Conservation (phyloP, 2,797 vertebrate species). For the Hydrocynus forskahlii region DNA sequence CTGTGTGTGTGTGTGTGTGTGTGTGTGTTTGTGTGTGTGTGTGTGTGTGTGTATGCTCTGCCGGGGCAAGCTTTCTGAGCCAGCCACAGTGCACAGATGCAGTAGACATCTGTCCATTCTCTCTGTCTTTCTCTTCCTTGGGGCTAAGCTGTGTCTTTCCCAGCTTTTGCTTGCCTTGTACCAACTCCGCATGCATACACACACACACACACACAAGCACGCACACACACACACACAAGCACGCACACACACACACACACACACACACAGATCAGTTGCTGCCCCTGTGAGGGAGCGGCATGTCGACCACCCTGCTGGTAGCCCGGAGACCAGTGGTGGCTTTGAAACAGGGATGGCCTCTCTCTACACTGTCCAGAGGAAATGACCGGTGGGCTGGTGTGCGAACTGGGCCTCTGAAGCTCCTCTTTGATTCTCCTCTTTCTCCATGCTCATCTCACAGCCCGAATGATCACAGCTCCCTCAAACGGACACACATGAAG, state of each 20-base stretch:
- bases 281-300: slow-evolving; percentile 19
- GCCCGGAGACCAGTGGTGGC: not conserved
- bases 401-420: slow-evolving; percentile 64
- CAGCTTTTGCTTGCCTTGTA: slow-evolving; percentile 41
- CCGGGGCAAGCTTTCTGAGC: slow-evolving; percentile 56
- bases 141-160: slow-evolving; percentile 54
- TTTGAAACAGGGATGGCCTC: not conserved
- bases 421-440: slow-evolving; percentile 69
- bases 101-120: slow-evolving; percentile 64
- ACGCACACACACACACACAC: slow-evolving; percentile 38
- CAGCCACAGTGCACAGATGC: slow-evolving; percentile 62
- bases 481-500: slow-evolving; percentile 70
- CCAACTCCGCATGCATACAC: slow-evolving; percentile 27
- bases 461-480: slow-evolving; percentile 71
- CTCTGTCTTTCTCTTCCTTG: slow-evolving; percentile 57
- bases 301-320: slow-evolving; percentile 11
- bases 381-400: slow-evolving; percentile 63
- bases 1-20: slow-evolving; percentile 44
- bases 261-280: slow-evolving; percentile 37
- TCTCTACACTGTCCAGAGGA: slow-evolving; percentile 53
- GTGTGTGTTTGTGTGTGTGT: slow-evolving; percentile 54
- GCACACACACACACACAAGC: not conserved
- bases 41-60: slow-evolving; percentile 42
- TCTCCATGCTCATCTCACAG: slow-evolving; percentile 65
- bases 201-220: slow-evolving; percentile 16